Evolutionary conservation across 2,113 vertebrate species (phyloP).

Genomic region (Grallaria varia): DNA sequence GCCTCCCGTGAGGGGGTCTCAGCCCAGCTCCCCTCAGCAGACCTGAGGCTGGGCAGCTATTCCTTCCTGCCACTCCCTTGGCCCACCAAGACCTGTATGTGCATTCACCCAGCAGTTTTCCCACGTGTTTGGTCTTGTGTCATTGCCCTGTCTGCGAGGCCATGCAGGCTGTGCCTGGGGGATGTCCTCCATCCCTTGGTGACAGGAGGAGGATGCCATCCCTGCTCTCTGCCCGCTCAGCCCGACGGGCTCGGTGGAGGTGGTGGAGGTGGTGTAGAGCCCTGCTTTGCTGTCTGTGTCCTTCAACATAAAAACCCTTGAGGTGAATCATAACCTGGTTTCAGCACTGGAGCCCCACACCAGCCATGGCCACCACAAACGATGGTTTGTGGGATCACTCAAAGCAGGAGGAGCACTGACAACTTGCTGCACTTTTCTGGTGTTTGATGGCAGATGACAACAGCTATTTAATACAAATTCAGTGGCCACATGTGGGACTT

Average conservation of each 20-base stretch:
- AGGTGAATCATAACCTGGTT: background rate
- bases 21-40: rapidly evolving
- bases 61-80: too few relatives aligned
- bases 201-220: background rate
- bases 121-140: background rate
- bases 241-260: rapidly evolving
- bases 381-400: background rate
- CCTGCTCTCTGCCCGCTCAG: too few relatives aligned
- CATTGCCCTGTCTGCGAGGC: background rate
- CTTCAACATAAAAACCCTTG: background rate
- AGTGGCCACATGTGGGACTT: background rate
- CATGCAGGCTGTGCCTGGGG: background rate
- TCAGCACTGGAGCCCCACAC: background rate
- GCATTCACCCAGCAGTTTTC: background rate
- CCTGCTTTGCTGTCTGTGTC: background rate
- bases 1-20: background rate
- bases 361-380: background rate
- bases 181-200: rapidly evolving
- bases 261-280: background rate
- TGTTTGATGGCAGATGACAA: background rate
- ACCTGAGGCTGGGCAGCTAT: background rate
- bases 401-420: background rate
- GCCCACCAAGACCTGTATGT: rapidly evolving
- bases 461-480: background rate
- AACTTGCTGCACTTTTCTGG: background rate